phyloP scores from a whole-genome alignment of 2,113 vertebrate species.

The Semicossyphus pulcher region DNA sequence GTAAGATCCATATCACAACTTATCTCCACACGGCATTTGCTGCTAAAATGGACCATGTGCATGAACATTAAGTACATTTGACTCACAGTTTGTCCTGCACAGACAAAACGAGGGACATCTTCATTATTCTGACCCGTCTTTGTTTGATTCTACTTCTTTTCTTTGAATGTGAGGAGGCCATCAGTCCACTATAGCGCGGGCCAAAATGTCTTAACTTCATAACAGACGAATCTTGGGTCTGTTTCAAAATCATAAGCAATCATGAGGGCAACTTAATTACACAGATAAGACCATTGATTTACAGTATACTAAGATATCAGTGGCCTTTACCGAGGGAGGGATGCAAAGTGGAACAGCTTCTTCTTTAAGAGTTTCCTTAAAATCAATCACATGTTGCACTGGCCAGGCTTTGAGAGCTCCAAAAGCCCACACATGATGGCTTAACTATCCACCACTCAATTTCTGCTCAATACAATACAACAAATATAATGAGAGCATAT shows the following conservation, averaged over 20 bases:
- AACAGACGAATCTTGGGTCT: neutral
- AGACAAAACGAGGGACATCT: neutral
- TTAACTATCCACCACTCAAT: neutral
- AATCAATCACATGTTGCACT: neutral
- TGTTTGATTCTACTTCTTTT: neutral
- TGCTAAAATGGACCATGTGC: slow-evolving; percentile 43
- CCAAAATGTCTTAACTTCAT: neutral
- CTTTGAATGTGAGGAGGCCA: neutral
- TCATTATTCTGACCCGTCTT: neutral
- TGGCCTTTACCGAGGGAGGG: neutral
- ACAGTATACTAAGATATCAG: neutral
- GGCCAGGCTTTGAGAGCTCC: neutral
- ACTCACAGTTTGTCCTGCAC: neutral
- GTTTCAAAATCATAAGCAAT: slow-evolving; percentile 2
- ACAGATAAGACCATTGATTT: neutral
- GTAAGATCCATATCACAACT: neutral
- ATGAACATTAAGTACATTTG: slow-evolving; percentile 14
- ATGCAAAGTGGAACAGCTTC: neutral
- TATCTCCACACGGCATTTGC: slow-evolving; percentile 28
- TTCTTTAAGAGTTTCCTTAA: no score
- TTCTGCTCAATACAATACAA: neutral
- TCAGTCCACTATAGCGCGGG: neutral
- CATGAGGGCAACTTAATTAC: neutral
- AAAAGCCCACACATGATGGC: neutral
- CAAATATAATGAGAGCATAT: neutral